These are phyloP conservation scores for Drosophila rubida DNA, from an alignment of 2,888 invertebrate genomes.

Conservation along the genomic window DNA sequence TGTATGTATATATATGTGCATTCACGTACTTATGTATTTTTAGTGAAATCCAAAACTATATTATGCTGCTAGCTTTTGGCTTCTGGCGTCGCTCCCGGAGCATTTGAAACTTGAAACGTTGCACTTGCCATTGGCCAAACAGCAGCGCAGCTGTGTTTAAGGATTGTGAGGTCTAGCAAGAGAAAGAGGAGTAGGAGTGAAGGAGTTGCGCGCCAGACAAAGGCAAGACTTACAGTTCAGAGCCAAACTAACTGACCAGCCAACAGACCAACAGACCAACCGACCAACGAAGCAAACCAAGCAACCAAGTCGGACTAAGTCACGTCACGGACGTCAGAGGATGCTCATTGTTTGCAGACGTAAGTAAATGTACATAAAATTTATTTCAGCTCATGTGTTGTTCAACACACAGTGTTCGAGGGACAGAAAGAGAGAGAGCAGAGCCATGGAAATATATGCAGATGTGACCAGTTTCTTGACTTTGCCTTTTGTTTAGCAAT, in stretches of 20 bases:
- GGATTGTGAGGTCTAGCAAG: background rate
- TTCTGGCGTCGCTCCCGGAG: slow-evolving; percentile 21
- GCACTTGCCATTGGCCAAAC: slow-evolving; percentile 68
- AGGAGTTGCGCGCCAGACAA: slow-evolving; percentile 47
- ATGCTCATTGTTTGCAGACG: slow-evolving; percentile 75
- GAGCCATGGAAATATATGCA: slow-evolving; percentile 69
- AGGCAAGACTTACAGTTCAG: slow-evolving; percentile 15
- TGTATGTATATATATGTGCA: slow-evolving; percentile 24
- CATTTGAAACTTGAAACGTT: slow-evolving; percentile 70
- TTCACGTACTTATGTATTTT: slow-evolving; percentile 45
- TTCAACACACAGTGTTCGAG: background rate
- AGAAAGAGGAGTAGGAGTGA: slow-evolving; percentile 2
- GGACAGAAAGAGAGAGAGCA: background rate
- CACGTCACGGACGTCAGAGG: slow-evolving; percentile 64
- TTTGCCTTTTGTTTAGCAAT: slow-evolving; percentile 70
- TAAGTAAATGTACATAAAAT: slow-evolving; percentile 80
- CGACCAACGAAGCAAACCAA: slow-evolving; percentile 16
- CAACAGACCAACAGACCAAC: slow-evolving; percentile 43
- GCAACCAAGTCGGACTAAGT: slow-evolving; percentile 65
- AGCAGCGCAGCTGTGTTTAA: slow-evolving; percentile 33
- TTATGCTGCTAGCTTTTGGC: slow-evolving; percentile 47
- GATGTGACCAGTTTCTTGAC: slow-evolving; percentile 70
- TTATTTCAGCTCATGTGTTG: slow-evolving; percentile 65
- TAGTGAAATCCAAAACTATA: slow-evolving; percentile 74
- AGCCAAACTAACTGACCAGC: slow-evolving; percentile 8